Evolutionary conservation across 2,888 invertebrate genomes (phyloP).

Genomic region (Julus scandinavius): DNA sequence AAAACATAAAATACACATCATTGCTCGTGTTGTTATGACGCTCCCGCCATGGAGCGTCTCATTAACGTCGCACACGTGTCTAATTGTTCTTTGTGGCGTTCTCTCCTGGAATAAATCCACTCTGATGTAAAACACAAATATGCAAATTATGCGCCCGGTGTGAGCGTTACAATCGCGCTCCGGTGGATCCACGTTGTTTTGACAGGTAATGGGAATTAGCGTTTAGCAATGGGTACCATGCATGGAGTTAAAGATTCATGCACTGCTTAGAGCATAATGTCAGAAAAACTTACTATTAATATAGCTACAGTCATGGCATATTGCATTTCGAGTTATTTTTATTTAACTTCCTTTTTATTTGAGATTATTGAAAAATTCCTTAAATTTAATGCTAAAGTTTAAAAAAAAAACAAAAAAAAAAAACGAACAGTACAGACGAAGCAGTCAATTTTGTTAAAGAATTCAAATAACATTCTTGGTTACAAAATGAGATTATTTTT

Average conservation of each 20-base stretch:
- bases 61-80: slow-evolving; percentile 25
- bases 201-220: neutral
- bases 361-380: no score
- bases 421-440: no score
- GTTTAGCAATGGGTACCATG: neutral
- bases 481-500: no score
- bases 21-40: neutral
- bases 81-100: slow-evolving; percentile 28
- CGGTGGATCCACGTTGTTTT: neutral
- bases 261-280: neutral
- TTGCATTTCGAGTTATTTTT: no score
- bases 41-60: slow-evolving; percentile 32
- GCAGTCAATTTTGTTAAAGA: no score
- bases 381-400: no score
- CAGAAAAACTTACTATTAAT: no score
- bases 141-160: slow-evolving; percentile 19
- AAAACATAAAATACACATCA: neutral
- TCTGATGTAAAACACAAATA: slow-evolving; percentile 37
- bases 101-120: slow-evolving; percentile 15
- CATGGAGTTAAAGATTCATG: neutral
- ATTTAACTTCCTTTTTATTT: no score
- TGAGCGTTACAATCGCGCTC: slow-evolving; percentile 10
- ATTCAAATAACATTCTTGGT: no score
- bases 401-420: no score
- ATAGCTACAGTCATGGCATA: no score